Evolutionary conservation across 2,113 vertebrate genomes (phyloP).

Genomic region (Mus musculus): GRCm39 chr7:91407001-91407500

Average conservation of each 20-base stretch:
- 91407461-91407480: slow-evolving; percentile 45
- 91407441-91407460: slow-evolving; percentile 28
- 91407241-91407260: slow-evolving; percentile 74
- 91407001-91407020: not conserved
- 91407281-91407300: slow-evolving; percentile 71
- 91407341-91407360: slow-evolving; percentile 80
- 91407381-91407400: slow-evolving; percentile 56
- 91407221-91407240: slow-evolving; percentile 54
- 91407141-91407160: slow-evolving; percentile 19
- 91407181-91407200: not conserved
- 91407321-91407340: slow-evolving; percentile 73
- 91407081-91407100: slow-evolving; percentile 56
- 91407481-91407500: not conserved
- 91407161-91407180: slow-evolving; percentile 29
- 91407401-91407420: slow-evolving; percentile 52
- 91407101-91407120: slow-evolving; percentile 1
- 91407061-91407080: slow-evolving; percentile 29
- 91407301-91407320: slow-evolving; percentile 60
- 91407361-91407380: slow-evolving; percentile 76
- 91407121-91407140: not conserved
- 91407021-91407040: not conserved
- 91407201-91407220: slow-evolving; percentile 55
- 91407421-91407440: slow-evolving; percentile 66
- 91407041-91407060: not conserved
- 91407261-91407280: slow-evolving; percentile 78